phyloP scores from a whole-genome alignment of 2,888 invertebrate species.

The Drosophila hamatofila region DNA sequence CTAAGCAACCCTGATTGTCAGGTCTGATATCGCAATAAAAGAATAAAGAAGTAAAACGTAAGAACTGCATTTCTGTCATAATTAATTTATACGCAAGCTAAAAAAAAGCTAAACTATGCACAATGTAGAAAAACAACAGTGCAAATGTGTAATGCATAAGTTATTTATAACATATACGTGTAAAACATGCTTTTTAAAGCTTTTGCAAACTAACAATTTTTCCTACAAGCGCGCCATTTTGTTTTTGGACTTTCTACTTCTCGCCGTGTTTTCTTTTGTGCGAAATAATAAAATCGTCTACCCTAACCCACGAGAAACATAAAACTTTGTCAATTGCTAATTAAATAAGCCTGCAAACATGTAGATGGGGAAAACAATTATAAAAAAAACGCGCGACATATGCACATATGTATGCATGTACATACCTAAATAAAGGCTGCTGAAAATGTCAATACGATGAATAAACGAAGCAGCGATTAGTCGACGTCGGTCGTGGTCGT shows the following conservation, averaged over 20 bases:
- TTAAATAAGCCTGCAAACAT: slow-evolving; percentile 7
- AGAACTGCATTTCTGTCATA: slow-evolving; percentile 60
- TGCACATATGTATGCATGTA: slow-evolving; percentile 32
- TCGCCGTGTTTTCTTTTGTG: slow-evolving; percentile 70
- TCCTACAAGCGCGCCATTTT: slow-evolving; percentile 73
- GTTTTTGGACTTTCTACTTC: slow-evolving; percentile 72
- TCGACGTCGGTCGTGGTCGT: slow-evolving; percentile 67
- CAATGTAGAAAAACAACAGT: slow-evolving; percentile 28
- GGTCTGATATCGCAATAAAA: slow-evolving; percentile 51
- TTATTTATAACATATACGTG: slow-evolving; percentile 20
- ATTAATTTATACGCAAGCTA: slow-evolving; percentile 46
- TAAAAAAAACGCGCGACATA: slow-evolving; percentile 71
- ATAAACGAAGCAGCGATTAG: slow-evolving; percentile 77
- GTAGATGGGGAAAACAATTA: slow-evolving; percentile 20
- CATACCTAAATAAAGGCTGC: slow-evolving; percentile 67
- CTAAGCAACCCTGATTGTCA: slow-evolving; percentile 41
- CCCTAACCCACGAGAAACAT: slow-evolving; percentile 17
- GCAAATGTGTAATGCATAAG: slow-evolving; percentile 21
- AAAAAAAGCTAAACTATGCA: slow-evolving; percentile 32
- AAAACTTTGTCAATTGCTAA: slow-evolving; percentile 15
- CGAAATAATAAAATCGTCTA: slow-evolving; percentile 57
- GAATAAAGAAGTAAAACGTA: slow-evolving; percentile 73
- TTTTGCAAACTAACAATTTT: slow-evolving; percentile 61
- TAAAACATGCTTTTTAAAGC: slow-evolving; percentile 19
- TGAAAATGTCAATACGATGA: slow-evolving; percentile 79